Base-by-base conservation (phyloP, 2,888 invertebrate species). In the Apantesis nais region DNA sequence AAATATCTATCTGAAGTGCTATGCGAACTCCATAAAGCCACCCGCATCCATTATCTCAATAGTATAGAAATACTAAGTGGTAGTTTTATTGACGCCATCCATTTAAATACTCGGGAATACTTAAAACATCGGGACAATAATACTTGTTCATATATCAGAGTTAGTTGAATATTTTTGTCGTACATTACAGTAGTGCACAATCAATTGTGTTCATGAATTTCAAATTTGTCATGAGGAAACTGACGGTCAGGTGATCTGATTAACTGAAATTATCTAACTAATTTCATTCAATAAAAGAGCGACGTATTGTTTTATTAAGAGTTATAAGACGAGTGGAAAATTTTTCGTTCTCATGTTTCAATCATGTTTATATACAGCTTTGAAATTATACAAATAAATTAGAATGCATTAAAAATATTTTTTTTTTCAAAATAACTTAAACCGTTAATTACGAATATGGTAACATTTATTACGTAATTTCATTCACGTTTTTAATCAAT, bases 191-290 rank as follows among this genome's bases (percentile, higher is more conserved):
- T 71, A 70, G 74, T 72, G 74, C 67, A 72, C 60, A 71, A 58
- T 76, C 70, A 67, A 29, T 62, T 63, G 65, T 72, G 62, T 61
- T 66, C 66, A 81, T 81, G 80, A 82, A 80, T 81, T 76, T 80
- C 16, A 75, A 80, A 74, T 81, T 82, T 72, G 75, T 78, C 63
- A 79, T 82, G 83, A 77, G 81, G 64, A 77, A 74, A 74, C 64
- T 82, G 31, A 79, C 81, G 29, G 75, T 79, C 66, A 82, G 81
- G 81, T 82, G 62, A 72, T 34, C 55, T 72, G 68, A 44, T 55
- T 66, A 29, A 70, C 62, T 70, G 66, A 12, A 62, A 62, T 73
- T 75, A 37, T 61, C 25, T 67, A 48, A 74, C 67, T 44, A 66
- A 52, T 14, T 58, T 64, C 58, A 39, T 71, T 22, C 34, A 55